Percentiles rank a stretch among this genome's conserved stretches.
Evolutionary conservation across 2,797 vertebrate genomes (phyloP).

Genomic region (Sebastes vulpes): DNA sequence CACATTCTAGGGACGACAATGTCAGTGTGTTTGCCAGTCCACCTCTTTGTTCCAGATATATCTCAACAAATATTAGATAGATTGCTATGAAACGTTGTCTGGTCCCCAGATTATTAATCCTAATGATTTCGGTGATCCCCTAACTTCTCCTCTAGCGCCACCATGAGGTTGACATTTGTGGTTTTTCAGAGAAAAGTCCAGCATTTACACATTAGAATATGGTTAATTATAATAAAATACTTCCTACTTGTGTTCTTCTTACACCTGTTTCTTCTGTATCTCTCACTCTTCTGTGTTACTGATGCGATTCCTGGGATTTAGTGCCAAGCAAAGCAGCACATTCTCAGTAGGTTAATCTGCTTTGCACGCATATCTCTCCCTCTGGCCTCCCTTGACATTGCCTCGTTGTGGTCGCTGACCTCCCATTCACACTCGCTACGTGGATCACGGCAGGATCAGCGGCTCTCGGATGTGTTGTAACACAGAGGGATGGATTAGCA

Average conservation of each 20-base stretch:
- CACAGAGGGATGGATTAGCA: slow-evolving; percentile 38
- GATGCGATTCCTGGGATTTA: background rate
- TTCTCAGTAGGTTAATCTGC: slow-evolving; percentile 57
- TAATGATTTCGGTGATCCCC: background rate
- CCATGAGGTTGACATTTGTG: background rate
- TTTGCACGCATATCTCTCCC: slow-evolving; percentile 37
- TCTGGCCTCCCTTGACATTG: slow-evolving; percentile 29
- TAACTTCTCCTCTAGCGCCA: background rate
- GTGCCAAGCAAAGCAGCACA: slow-evolving; percentile 12
- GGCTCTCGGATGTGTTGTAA: slow-evolving; percentile 35
- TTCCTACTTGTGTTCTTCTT: background rate
- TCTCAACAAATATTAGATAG: background rate
- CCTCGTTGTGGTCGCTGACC: slow-evolving; percentile 43
- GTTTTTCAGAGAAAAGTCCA: background rate
- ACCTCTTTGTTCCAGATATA: background rate
- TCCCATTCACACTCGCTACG: slow-evolving; percentile 25
- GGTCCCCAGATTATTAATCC: background rate
- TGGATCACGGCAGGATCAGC: slow-evolving; percentile 29
- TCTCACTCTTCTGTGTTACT: background rate
- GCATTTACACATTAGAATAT: background rate
- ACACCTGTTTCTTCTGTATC: slow-evolving; percentile 5
- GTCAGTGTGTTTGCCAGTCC: background rate
- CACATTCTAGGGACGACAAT: background rate
- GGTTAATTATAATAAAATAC: background rate
- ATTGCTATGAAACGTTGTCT: background rate